Base-by-base conservation (phyloP, 2,888 invertebrate species). In the Parochlus steinenii region DNA sequence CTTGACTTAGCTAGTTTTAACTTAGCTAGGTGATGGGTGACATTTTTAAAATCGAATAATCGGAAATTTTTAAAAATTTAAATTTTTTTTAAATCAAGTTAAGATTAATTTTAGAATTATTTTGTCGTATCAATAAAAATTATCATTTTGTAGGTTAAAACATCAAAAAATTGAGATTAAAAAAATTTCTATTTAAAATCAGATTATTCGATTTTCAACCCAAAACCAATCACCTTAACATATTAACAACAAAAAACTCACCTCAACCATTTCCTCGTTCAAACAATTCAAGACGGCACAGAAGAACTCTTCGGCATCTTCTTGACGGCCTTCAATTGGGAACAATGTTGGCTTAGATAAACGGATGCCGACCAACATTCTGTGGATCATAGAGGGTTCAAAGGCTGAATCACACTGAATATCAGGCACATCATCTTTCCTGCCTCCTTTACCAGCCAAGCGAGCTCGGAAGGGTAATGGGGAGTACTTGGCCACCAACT, bases 301-400 rank as follows among this genome's bases (percentile, higher is more conserved):
- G 3, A 95, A 68, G 61, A 95, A 93, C 55, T 97, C 95, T 57
- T 97, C 95, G 0, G 95, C 95, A 61, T 97, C 95, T 54, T 95
- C 93, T 56, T 95, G 95, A 14, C 86, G 67, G 1, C 90, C 93
- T 55, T 87, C 86, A 34, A 83, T 77, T 27, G 74, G 67, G 45
- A 70, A 69, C n/a, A 61, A 59, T 42, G 71, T 71, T 46, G 76
- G 71, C n/a, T n/a, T n/a, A n/a, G n/a, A n/a, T n/a, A n/a, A n/a
- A 3, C 80, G 67, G 23, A 79, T 71, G 28, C 79, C 77, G 42
- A 80, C 72, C 49, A 92, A 65, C 61, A 90, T 75, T 43, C 79
- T 77, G 50, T 86, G 81, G 11, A 90, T 80, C 45, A 80, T 78
- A 34, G 70, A 69, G n/a, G 92, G 89, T 53, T 93, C 92, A 45